Evolutionary conservation across 2,113 vertebrate species (phyloP).

Genomic region (Oryzias woworae): DNA sequence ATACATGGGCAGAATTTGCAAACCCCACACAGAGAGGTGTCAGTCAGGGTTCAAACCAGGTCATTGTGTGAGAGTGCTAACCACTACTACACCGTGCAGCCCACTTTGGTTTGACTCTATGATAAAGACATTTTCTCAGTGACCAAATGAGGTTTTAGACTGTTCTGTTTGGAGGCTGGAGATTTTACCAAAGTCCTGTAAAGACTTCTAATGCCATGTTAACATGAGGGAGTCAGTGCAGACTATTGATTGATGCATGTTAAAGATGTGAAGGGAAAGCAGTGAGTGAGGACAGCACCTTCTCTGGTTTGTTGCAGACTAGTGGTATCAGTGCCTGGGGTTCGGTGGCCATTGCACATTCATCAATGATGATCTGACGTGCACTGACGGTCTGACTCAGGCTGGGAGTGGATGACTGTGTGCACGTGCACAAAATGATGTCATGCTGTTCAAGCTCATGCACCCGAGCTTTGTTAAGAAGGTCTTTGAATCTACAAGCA

Average conservation of each 20-base stretch:
- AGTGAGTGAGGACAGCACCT: slow-evolving; percentile 70
- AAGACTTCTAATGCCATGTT: no score
- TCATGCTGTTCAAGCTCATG: slow-evolving; percentile 73
- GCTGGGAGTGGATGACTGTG: slow-evolving; percentile 33
- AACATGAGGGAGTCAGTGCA: no score
- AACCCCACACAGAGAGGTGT: no score
- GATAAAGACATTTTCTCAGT: no score
- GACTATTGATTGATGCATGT: neutral
- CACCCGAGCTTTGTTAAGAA: slow-evolving; percentile 37
- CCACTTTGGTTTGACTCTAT: no score
- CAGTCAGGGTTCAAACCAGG: no score
- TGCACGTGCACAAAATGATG: slow-evolving; percentile 86
- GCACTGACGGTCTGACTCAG: slow-evolving; percentile 66
- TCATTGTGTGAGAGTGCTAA: no score
- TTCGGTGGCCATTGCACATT: slow-evolving; percentile 89
- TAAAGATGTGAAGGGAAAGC: neutral
- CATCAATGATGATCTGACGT: slow-evolving; percentile 83
- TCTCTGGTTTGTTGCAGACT: slow-evolving; percentile 77
- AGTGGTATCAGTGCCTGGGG: slow-evolving; percentile 87
- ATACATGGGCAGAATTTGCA: no score
- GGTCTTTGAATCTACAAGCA: slow-evolving; percentile 68
- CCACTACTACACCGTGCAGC: no score
- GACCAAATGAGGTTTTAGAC: neutral
- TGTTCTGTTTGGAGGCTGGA: neutral
- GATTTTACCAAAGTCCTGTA: no score